Percentiles rank a stretch among this genome's conserved stretches.
Evolutionary conservation across 2,113 vertebrate genomes (phyloP).

Genomic region (Morone saxatilis): DNA sequence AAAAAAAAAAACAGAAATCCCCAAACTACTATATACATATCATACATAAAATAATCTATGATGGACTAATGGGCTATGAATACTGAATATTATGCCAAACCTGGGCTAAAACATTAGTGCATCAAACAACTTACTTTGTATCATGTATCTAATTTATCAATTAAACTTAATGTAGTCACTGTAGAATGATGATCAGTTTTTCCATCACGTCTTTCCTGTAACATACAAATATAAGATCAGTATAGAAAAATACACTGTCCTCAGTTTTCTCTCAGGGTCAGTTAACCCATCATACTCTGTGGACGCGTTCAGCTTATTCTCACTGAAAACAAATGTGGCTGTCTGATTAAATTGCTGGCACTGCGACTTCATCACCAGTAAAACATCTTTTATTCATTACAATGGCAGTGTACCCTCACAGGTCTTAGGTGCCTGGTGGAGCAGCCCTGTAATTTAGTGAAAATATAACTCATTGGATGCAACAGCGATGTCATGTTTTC

Average conservation of each 20-base stretch:
- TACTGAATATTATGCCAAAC: neutral
- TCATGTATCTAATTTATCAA: neutral
- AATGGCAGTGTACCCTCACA: slow-evolving; percentile 12
- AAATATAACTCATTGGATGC: slow-evolving; percentile 53
- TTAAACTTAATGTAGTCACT: neutral
- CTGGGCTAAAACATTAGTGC: neutral
- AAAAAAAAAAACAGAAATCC: neutral
- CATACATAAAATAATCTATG: neutral
- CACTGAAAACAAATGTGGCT: slow-evolving; percentile 43
- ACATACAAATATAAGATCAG: too few relatives aligned
- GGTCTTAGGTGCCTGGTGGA: slow-evolving; percentile 36
- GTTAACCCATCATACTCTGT: slow-evolving; percentile 15
- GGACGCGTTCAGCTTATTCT: slow-evolving; percentile 23
- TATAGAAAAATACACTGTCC: neutral
- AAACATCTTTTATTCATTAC: slow-evolving; percentile 57
- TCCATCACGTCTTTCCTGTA: neutral
- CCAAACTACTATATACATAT: neutral
- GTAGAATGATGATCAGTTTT: neutral
- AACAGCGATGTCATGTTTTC: slow-evolving; percentile 51
- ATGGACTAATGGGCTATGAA: too few relatives aligned
- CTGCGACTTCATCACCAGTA: slow-evolving; percentile 38
- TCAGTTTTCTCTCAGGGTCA: neutral
- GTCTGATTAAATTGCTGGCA: slow-evolving; percentile 37
- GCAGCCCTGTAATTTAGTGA: slow-evolving; percentile 40
- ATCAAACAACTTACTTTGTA: neutral